A percentile compares a stretch with the other conserved stretches of the same genome.
These are phyloP conservation scores for Suncus etruscus DNA, from an alignment of 2,113 vertebrate genomes.

Conservation along the genomic window DNA sequence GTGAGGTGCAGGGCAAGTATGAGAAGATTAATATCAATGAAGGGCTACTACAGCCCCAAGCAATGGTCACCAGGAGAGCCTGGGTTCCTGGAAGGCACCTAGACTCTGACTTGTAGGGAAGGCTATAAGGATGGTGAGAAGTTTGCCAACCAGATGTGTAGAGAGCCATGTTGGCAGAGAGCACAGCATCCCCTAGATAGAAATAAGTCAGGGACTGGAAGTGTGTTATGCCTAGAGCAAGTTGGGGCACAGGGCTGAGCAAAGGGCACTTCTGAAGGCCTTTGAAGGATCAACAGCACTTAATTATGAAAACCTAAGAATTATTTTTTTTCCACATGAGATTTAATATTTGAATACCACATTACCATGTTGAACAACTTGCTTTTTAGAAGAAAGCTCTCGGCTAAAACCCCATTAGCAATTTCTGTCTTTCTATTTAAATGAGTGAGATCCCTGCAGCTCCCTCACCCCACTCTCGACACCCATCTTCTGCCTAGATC, in stretches of 20 bases:
- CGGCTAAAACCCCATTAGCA: not conserved
- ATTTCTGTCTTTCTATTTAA: not conserved
- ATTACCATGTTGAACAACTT: not conserved
- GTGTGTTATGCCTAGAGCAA: not conserved
- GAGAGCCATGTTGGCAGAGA: not conserved
- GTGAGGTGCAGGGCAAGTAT: not conserved
- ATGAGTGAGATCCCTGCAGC: not conserved
- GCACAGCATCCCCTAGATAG: not conserved
- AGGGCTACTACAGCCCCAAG: not conserved
- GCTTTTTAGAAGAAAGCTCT: not conserved
- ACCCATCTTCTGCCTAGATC: not conserved
- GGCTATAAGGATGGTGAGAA: not conserved
- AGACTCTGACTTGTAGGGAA: not conserved
- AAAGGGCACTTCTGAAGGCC: not conserved
- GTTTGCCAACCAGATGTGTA: not conserved
- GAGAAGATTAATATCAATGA: not conserved
- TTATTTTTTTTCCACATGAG: constrained; percentile 2
- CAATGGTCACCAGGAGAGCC: too few relatives aligned
- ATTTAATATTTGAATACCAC: not conserved
- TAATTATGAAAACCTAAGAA: not conserved
- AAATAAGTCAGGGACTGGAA: not conserved
- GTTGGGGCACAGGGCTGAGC: not conserved
- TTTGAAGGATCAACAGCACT: not conserved
- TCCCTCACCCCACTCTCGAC: not conserved
- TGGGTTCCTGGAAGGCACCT: not conserved